Conservation (phyloP, 2,797 vertebrate genomes). For the Avahi laniger region DNA sequence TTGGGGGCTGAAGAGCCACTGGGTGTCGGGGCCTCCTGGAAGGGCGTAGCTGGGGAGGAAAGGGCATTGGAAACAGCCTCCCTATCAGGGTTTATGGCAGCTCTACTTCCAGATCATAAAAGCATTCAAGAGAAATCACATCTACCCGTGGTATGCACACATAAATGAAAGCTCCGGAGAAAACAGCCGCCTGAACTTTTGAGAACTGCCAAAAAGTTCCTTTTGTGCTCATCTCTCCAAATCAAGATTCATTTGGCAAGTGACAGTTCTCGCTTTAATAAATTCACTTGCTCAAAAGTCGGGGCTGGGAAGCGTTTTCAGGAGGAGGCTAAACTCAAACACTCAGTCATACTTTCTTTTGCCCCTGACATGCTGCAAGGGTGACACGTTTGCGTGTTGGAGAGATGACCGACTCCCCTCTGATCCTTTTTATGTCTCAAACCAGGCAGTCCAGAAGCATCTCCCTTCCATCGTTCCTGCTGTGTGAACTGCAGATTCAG, state of each 20-base stretch:
- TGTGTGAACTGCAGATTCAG: not conserved
- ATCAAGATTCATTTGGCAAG: not conserved
- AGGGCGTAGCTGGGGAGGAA: too few species aligned
- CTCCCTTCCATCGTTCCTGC: not conserved
- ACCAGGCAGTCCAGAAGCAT: not conserved
- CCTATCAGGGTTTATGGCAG: fast-evolving
- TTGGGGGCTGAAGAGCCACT: not conserved
- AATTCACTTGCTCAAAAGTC: not conserved
- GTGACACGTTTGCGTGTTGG: fast-evolving
- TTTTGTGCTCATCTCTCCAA: not conserved
- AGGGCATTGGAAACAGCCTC: fast-evolving
- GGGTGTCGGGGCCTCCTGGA: too few species aligned
- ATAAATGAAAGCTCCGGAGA: too few species aligned
- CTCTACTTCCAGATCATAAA: too few species aligned
- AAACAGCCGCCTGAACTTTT: not conserved
- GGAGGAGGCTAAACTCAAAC: not conserved
- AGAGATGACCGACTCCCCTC: not conserved
- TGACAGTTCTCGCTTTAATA: not conserved
- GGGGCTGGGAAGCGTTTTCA: not conserved
- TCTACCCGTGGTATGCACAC: fast-evolving
- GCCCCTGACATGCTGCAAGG: not conserved
- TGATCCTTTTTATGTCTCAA: not conserved
- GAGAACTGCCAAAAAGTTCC: not conserved
- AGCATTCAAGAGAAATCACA: fast-evolving
- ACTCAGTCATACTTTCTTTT: not conserved